These are phyloP conservation scores for Leucopsar rothschildi DNA, from an alignment of 2,113 vertebrate species.

Conservation along the genomic window DNA sequence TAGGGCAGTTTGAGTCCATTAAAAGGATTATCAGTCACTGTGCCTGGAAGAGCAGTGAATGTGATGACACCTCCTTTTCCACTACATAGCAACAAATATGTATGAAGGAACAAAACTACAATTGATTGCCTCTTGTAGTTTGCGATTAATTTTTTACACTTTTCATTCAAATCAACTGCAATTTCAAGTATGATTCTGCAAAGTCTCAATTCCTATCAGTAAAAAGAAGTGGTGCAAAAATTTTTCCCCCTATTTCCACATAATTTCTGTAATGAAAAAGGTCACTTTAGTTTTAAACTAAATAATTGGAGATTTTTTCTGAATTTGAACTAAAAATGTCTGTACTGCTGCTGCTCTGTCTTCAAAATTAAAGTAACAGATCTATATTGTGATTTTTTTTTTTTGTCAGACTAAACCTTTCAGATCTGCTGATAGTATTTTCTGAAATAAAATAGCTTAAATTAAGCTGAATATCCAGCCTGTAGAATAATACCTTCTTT, in stretches of 20 bases:
- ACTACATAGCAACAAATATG: background rate
- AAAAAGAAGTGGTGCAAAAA: background rate
- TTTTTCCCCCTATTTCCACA: background rate
- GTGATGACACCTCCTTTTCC: background rate
- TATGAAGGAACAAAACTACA: background rate
- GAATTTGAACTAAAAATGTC: background rate
- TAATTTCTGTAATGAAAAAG: background rate
- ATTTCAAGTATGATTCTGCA: background rate
- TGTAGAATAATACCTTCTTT: background rate
- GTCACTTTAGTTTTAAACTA: background rate
- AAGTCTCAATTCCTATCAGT: background rate
- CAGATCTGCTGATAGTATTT: background rate
- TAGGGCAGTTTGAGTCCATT: background rate
- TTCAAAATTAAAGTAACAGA: background rate
- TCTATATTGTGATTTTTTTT: background rate
- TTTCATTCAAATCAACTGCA: background rate
- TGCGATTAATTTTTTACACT: background rate
- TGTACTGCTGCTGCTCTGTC: background rate
- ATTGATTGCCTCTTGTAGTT: background rate
- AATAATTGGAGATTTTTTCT: background rate
- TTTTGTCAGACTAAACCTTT: background rate
- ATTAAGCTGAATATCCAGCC: background rate
- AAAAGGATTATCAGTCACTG: background rate
- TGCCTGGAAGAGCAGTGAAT: background rate
- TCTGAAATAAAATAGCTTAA: background rate